Conservation (phyloP, 2,113 vertebrate species). For the Alces alces region DNA sequence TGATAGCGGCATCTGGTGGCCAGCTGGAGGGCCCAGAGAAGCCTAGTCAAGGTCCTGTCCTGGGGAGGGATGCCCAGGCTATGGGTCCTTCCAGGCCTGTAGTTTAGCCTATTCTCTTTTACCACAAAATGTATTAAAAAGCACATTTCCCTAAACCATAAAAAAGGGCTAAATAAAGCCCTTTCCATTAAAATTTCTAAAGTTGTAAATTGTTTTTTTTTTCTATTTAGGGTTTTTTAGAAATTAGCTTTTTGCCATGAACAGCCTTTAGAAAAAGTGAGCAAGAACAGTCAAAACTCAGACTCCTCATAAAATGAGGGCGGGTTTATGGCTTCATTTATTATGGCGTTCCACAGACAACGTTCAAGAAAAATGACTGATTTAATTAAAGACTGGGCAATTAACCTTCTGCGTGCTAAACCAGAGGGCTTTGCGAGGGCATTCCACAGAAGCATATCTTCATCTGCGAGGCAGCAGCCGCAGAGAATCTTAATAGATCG, state of each 20-base stretch:
- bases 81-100: neutral
- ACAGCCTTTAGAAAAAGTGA: neutral
- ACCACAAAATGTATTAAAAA: neutral
- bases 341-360: neutral
- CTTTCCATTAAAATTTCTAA: neutral
- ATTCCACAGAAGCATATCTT: neutral
- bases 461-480: neutral
- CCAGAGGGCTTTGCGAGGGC: neutral
- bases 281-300: neutral
- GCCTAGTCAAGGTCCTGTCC: neutral
- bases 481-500: slow-evolving; percentile 46
- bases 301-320: neutral
- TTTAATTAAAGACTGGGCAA: slow-evolving; percentile 47
- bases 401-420: slow-evolving; percentile 37
- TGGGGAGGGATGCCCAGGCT: neutral
- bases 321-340: slow-evolving; percentile 40
- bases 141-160: neutral
- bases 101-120: neutral
- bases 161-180: neutral
- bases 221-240: neutral
- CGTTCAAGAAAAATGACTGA: slow-evolving; percentile 33
- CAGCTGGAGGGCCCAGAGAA: neutral
- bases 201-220: neutral
- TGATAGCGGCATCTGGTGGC: neutral
- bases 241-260: neutral